Conservation (phyloP, 2,888 invertebrate genomes). For the Rhodophaea formosa region DNA sequence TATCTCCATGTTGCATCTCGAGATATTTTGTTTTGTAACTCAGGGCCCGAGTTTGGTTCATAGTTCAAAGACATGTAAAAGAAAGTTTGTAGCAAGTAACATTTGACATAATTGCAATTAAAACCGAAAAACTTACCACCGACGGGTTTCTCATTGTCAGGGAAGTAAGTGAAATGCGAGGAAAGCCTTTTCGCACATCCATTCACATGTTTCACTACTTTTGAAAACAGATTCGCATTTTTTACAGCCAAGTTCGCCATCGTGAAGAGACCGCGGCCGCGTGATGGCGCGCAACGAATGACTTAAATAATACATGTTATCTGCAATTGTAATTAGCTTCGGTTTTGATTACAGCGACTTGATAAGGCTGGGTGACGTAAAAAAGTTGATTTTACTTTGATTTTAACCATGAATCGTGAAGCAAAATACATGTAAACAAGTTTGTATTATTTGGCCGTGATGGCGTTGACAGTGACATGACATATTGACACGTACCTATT, state of each 20-base stretch:
- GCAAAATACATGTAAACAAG: conserved; percentile 6
- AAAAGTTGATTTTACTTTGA: conserved; percentile 28
- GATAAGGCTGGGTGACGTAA: conserved; percentile 44
- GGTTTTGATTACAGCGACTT: conserved; percentile 50
- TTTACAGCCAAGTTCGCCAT: conserved; percentile 57
- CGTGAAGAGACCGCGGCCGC: conserved; percentile 32
- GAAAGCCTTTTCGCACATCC: conserved; percentile 57
- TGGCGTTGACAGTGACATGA: not conserved
- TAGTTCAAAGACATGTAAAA: too few relatives aligned
- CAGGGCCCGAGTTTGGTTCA: too few relatives aligned
- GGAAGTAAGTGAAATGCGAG: conserved; percentile 83
- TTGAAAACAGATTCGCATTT: conserved; percentile 46
- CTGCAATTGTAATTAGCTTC: conserved; percentile 69
- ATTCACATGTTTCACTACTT: conserved; percentile 57
- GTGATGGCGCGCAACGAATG: conserved; percentile 35
- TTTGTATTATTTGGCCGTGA: not conserved
- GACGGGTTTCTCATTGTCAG: conserved; percentile 76
- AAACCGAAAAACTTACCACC: conserved; percentile 57
- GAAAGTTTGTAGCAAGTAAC: too few relatives aligned
- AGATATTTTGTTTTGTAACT: too few relatives aligned
- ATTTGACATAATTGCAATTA: not conserved
- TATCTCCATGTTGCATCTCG: too few relatives aligned
- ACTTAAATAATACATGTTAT: conserved; percentile 66
- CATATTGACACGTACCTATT: not conserved
- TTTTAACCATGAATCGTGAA: conserved; percentile 16